Percentiles rank a stretch among this genome's conserved stretches.
These are phyloP conservation scores for Chiloscyllium punctatum DNA, from an alignment of 2,797 vertebrate genomes.

Conservation along the genomic window DNA sequence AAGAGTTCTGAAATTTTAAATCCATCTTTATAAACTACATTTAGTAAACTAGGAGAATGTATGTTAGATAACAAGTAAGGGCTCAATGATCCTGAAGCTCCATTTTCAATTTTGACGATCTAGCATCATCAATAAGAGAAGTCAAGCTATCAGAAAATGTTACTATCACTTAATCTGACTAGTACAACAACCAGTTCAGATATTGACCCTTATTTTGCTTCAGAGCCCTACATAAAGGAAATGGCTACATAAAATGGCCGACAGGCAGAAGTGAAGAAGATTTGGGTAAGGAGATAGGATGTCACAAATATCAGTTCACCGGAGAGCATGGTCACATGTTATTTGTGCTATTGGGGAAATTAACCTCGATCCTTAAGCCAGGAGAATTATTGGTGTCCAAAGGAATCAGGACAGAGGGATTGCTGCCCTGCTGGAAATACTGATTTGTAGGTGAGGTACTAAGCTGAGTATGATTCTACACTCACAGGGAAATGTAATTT, in stretches of 20 bases:
- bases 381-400: neutral
- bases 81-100: neutral
- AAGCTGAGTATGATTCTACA: neutral
- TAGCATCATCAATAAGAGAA: neutral
- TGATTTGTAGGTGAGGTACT: neutral
- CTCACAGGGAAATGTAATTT: neutral
- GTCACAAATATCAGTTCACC: neutral
- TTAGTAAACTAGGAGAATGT: neutral
- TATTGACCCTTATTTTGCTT: neutral
- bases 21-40: neutral
- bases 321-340: neutral
- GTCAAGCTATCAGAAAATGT: neutral
- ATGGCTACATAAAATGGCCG: neutral
- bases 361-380: no score
- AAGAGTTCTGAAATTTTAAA: neutral
- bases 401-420: neutral
- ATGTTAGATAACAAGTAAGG: neutral
- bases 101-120: neutral
- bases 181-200: neutral
- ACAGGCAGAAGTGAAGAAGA: neutral
- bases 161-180: neutral
- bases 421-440: neutral
- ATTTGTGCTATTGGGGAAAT: neutral
- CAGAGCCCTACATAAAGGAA: neutral
- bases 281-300: neutral